A percentile compares a stretch with the other conserved stretches of the same genome.
phyloP scores from a whole-genome alignment of 2,113 vertebrate species.

The Nanorana parkeri region DNA sequence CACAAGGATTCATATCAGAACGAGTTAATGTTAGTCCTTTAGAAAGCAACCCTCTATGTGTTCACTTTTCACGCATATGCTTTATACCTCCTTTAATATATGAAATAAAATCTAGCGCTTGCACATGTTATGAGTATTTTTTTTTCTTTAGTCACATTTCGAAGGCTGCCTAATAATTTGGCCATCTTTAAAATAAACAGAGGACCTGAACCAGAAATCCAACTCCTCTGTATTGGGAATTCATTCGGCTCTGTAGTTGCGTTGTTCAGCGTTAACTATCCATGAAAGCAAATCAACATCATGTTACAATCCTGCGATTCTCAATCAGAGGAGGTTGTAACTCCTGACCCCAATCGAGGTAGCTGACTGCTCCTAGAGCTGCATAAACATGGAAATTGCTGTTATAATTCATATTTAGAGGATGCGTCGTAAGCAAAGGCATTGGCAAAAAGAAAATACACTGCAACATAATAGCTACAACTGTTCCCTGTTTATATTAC shows the following conservation, averaged over 20 bases:
- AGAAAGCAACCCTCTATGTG: no score
- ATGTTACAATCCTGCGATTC: neutral
- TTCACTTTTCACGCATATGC: no score
- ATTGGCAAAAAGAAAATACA: neutral
- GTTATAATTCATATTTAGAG: slow-evolving; percentile 10
- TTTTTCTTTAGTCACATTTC: no score
- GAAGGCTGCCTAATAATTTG: no score
- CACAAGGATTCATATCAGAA: no score
- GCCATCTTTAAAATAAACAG: no score
- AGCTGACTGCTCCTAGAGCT: neutral
- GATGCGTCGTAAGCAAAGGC: neutral
- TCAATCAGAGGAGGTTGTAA: neutral
- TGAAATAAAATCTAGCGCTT: no score
- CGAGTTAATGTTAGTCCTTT: no score
- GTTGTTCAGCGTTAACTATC: slow-evolving; percentile 25
- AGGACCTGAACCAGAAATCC: no score
- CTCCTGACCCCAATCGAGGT: neutral
- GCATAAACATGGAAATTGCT: slow-evolving; percentile 8
- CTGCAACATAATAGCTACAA: neutral
- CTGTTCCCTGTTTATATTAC: neutral
- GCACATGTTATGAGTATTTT: no score
- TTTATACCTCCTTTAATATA: no score
- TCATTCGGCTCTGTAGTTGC: neutral
- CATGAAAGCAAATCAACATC: slow-evolving; percentile 6
- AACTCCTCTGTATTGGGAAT: slow-evolving; percentile 10